Conservation (phyloP, 2,113 vertebrate genomes). For the Pandion haliaetus region DNA sequence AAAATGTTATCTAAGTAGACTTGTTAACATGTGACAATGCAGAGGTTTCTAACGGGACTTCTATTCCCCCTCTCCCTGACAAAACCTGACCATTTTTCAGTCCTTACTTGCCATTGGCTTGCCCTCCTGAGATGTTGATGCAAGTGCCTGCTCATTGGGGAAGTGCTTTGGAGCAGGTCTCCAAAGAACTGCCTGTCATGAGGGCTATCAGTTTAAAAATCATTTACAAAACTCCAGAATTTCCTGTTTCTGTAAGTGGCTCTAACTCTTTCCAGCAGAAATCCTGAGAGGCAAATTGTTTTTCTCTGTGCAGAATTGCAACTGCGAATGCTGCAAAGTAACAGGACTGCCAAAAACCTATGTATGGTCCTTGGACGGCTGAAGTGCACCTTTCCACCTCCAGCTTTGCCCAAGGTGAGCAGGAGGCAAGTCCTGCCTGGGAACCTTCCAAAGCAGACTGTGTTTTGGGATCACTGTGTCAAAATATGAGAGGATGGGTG, state of each 20-base stretch:
- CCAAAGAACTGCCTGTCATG: neutral
- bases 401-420: neutral
- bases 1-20: neutral
- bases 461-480: neutral
- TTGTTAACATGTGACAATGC: neutral
- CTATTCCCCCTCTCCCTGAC: neutral
- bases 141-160: neutral
- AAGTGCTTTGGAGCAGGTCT: neutral
- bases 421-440: neutral
- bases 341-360: neutral
- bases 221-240: neutral
- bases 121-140: neutral
- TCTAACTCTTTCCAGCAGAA: conserved; percentile 10
- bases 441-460: neutral
- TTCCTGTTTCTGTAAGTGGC: neutral
- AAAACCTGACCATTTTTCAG: neutral
- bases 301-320: neutral
- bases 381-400: neutral
- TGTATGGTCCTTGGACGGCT: neutral
- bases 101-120: neutral
- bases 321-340: neutral
- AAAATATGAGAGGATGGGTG: neutral
- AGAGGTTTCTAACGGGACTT: neutral
- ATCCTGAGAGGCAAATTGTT: neutral
- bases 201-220: neutral